Base-by-base conservation (phyloP, 2,113 vertebrate species). In the Gobius niger region DNA sequence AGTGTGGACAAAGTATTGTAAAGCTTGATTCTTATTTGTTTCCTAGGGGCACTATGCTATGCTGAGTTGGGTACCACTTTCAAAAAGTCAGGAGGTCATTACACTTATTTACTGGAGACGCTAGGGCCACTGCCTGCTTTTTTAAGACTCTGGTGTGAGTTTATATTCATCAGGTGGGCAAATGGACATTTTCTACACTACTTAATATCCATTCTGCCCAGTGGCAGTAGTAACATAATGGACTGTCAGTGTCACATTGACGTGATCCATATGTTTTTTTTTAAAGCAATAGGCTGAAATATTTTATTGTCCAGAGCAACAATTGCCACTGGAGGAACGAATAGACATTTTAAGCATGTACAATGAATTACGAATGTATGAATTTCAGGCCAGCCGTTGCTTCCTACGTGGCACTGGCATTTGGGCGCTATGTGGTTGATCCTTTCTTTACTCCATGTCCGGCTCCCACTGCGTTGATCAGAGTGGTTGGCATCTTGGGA, bases 21-120 rank as follows among this genome's bases (percentile, higher is more conserved):
- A 50, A 5, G 3, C 18, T 54, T 63, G 44, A 14, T 40, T 65
- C 2, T 42, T 47, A 18, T 51, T 3, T 63, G 11, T n/a, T 15
- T 53, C 41, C 4, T 65, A 96, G 95, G 95, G 72, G 95, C 95
- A 59, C 74, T 96, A 73, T 90, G 91, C 53, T 96, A 95, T n/a
- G 95, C 95, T 70, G 95, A 96, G 67, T 91, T 96, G 75, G 95
- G 95, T 18, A 96, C 95, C 66, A 95, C 70, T 68, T 95, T 96
- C 74, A 93, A 89, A 10, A 96, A 96, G 81, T 96, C 95, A 7
- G 95, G 95, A 67, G 94, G 92, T 46, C 94, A 96, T 87, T 96
- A 96, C 79, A 95, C 90, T 40, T 96, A 96, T 49, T 87, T 96
- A 5, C 87, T 94, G 83, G 95, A 96, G 91, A 96, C 94, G 0